Percentiles rank a stretch among this genome's conserved stretches.
Conservation (phyloP, 2,113 vertebrate genomes). For the Cynocephalus volans region DNA sequence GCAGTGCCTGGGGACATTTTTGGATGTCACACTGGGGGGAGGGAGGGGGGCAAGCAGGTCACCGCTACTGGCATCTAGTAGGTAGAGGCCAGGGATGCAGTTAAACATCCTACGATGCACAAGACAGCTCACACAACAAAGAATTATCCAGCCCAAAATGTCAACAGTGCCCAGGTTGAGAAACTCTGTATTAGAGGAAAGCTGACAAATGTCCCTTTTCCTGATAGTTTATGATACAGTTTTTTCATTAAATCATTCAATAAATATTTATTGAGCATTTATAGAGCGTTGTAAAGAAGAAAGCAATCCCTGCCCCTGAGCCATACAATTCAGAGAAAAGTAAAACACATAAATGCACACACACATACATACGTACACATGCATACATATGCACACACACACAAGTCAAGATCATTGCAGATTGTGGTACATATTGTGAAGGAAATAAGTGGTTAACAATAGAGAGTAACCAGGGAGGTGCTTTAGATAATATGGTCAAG, state of each 20-base stretch:
- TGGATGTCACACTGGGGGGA: neutral
- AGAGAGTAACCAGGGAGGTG: neutral
- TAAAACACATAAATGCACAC: neutral
- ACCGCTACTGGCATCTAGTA: neutral
- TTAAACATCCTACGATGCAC: neutral
- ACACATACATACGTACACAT: neutral
- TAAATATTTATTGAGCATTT: neutral
- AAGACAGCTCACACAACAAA: neutral
- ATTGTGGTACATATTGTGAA: neutral
- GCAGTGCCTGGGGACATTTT: neutral
- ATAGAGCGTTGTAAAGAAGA: neutral
- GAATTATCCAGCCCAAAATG: neutral
- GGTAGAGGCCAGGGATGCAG: neutral
- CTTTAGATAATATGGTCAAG: neutral
- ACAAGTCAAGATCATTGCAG: neutral
- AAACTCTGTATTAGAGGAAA: slow-evolving; percentile 16
- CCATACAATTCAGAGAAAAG: neutral
- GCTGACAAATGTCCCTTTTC: neutral
- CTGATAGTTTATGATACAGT: neutral
- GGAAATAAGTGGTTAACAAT: neutral
- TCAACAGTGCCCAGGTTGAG: neutral
- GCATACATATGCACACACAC: neutral
- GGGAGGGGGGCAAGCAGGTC: neutral
- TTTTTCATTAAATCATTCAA: neutral
- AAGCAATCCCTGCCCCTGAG: neutral